These are phyloP conservation scores for Macrotrachela quadricornifera DNA, from an alignment of 1,140 invertebrate species.

Conservation along the genomic window DNA sequence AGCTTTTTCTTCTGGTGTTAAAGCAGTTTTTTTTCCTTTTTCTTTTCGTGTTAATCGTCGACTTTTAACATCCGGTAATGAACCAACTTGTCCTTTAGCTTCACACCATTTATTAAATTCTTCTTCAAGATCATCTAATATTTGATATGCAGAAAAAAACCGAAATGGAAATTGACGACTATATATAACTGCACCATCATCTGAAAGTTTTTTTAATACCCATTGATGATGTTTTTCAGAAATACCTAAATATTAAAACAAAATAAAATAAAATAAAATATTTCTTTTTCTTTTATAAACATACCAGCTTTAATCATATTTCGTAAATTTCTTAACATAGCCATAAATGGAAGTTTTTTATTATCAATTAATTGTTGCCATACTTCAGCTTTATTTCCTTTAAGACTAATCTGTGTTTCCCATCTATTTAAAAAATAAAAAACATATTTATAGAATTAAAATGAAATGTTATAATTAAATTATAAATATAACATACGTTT, in stretches of 20 bases:
- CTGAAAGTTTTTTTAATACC: conserved; percentile 23
- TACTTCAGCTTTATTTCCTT: conserved; percentile 30
- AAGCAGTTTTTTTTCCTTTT: not conserved
- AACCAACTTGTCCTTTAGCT: not conserved
- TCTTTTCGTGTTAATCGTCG: not conserved
- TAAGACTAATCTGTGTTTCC: conserved; percentile 33
- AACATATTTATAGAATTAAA: too few species aligned
- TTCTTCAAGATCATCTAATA: conserved; percentile 21
- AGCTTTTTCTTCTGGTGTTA: not conserved
- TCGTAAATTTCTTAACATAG: conserved; percentile 32
- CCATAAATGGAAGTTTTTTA: conserved; percentile 34
- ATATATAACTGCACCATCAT: conserved; percentile 29
- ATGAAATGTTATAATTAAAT: too few species aligned
- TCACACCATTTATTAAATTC: conserved; percentile 18
- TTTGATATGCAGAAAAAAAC: conserved; percentile 32
- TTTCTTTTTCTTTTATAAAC: conserved; percentile 25
- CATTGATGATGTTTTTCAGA: not conserved
- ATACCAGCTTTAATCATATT: conserved; percentile 31
- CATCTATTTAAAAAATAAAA: too few species aligned
- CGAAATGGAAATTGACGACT: conserved; percentile 32
- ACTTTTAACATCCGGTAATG: not conserved
- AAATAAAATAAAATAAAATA: not conserved
- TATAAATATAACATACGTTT: conserved; percentile 15
- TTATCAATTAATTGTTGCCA: conserved; percentile 30
- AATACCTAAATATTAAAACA: not conserved